Base-by-base conservation (phyloP, 2,797 vertebrate species). In the Gallirallus australis region DNA sequence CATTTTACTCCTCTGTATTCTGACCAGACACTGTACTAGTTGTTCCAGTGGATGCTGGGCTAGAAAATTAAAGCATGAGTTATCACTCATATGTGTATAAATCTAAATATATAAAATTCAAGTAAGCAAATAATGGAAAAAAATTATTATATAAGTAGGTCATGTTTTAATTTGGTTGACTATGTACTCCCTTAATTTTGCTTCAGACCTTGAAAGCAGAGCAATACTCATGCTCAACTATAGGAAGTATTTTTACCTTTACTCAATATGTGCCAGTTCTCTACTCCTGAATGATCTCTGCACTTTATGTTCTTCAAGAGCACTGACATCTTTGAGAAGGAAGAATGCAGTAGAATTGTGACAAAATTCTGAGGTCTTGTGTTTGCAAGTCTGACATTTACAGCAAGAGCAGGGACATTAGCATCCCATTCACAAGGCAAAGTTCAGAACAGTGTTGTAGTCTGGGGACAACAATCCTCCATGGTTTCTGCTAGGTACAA, bases 381-480 rank as follows among this genome's bases (percentile, higher is more conserved):
- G 33, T 90, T 66, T 90, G 63, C 59, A 86, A 63, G 50, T 60
- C 50, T 86, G 70, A 71, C 19, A 27, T 71, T 85, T 94, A 80
- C 52, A 61, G 80, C 39, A 86, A 71, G 40, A 89, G 40, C 19
- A 47, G 33, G 75, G 57, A 85, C 15, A 60, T 82, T 52, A 87
- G 28, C 68, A 88, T 88, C 80, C 47, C 59, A 47, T 83, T 83
- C 71, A 87, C 61, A 86, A 82, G 86, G 82, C 14, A 93, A 92
- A 93, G 90, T 85, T 89, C 68, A 87, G 37, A 57, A 91, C 56
- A 53, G 25, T 77, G 21, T 68, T 92, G 37, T 53, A 60, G 27
- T 82, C 33, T 80, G 18, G 5, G 66, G 40, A 64, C 56, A 84
- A 60, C 87, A 66, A 80, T 91, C 85, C 78, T 50, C 56, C 35